Evolutionary conservation across 1,140 invertebrate species (phyloP), one percentile per base, ranked within the genome.

Genomic region (Bombus haemorrhoidalis): DNA sequence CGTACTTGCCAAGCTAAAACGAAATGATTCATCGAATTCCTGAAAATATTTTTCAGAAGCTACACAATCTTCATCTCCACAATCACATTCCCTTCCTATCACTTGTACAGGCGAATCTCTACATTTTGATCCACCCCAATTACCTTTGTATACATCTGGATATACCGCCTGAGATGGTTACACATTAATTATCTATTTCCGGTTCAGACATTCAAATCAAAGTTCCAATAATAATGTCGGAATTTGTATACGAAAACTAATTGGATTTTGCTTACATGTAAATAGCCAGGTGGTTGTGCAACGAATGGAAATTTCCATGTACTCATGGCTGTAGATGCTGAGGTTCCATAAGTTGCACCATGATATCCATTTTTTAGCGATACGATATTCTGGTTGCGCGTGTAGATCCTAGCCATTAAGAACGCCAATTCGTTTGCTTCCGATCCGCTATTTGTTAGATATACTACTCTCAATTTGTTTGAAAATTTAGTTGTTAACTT

Each of bases 341-440:
- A 97, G 0, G 98, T 96, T 68, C 97, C 96, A 22, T 97, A 97
- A 73, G 97, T 98, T 94, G 97, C 97, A 22, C 99, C 99, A 93
- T 99, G 98, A 93, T 99, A 99, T 66, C 96, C 96, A 95, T 98
- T 98, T 91, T 97, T 97, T 18, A 99, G 95, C 0, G 98, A 98
- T 34, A 99, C 95, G 10, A 99, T 96, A 90, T 99, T 98, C 91
- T 97, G 97, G 85, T 98, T 97, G 9, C 97, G 97, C 0, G 99
- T 99, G 92, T 98, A 96, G 0, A 98, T 92, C 88, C 98, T 96
- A 0, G 99, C 98, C 95, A 99, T 96, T 25, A 98, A 92, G 83
- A 99, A 96, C 0, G 99, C 99, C 64, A 99, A 95, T 93, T 99
- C 99, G 94, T 99, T 99, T 0, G 99, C 99, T 95, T 99, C 99